Percentiles rank a stretch among this genome's conserved stretches.
Conservation (phyloP, 2,113 vertebrate species). For the Notothenia rossii region DNA sequence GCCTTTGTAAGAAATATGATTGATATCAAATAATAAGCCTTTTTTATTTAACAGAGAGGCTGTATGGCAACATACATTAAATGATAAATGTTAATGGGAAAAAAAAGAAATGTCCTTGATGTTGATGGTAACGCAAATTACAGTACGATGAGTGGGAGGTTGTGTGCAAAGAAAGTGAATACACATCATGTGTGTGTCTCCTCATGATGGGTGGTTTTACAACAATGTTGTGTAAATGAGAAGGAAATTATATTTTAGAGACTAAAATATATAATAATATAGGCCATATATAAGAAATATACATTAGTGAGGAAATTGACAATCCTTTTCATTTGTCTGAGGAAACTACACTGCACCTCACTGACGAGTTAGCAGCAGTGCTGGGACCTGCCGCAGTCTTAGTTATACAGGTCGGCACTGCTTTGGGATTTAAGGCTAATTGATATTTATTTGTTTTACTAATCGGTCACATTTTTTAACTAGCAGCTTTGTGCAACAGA, state of each 20-base stretch:
- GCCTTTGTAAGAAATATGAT: neutral
- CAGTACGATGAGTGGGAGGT: slow-evolving; percentile 1
- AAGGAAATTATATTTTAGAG: neutral
- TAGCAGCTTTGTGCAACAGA: neutral
- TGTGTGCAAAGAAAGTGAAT: neutral
- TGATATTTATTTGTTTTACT: too few species aligned
- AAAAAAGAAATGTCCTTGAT: slow-evolving; percentile 7
- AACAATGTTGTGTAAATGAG: neutral
- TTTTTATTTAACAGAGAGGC: neutral
- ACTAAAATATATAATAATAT: neutral
- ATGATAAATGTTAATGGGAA: neutral
- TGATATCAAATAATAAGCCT: neutral
- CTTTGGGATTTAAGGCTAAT: neutral
- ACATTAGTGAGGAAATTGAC: neutral
- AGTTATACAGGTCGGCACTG: too few species aligned
- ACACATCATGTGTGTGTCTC: neutral
- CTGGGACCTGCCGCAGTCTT: too few species aligned
- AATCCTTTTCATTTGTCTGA: neutral
- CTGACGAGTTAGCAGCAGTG: neutral
- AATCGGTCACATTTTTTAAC: too few species aligned
- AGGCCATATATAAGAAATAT: neutral
- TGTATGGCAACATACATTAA: slow-evolving; percentile 2
- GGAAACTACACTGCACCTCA: neutral
- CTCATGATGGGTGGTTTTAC: too few species aligned
- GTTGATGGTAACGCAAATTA: slow-evolving; percentile 10